Evolutionary conservation across 2,113 vertebrate species (phyloP).

Genomic region (Indri indri): DNA sequence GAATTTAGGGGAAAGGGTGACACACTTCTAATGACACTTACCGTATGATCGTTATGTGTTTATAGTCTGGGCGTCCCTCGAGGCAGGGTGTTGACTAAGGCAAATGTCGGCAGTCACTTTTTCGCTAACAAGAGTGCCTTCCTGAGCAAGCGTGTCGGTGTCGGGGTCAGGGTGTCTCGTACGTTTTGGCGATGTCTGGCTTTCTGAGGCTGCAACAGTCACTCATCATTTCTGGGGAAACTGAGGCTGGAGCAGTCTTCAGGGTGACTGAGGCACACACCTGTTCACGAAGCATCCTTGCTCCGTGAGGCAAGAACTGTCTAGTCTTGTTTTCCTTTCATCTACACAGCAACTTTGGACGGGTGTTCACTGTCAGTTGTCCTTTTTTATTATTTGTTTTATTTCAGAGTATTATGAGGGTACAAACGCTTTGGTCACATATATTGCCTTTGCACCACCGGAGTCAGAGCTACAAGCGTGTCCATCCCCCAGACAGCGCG

Average conservation of each 20-base stretch:
- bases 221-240: not conserved
- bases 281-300: no score
- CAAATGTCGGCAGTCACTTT: not conserved
- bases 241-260: no score
- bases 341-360: not conserved
- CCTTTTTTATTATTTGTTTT: no score
- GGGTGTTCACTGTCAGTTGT: not conserved
- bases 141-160: fast-evolving
- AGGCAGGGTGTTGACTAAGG: no score
- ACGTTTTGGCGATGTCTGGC: not conserved
- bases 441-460: no score
- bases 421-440: no score
- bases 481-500: no score
- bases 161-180: not conserved
- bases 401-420: no score
- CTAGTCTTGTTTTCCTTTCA: no score
- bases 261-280: not conserved
- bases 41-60: not conserved
- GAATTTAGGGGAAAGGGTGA: not conserved
- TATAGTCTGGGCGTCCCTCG: not conserved
- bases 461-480: no score
- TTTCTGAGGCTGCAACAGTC: not conserved
- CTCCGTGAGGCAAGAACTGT: not conserved
- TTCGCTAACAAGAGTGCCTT: no score
- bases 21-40: not conserved